These are phyloP conservation scores for Venturia canescens DNA, from an alignment of 1,140 invertebrate genomes.

Conservation along the genomic window DNA sequence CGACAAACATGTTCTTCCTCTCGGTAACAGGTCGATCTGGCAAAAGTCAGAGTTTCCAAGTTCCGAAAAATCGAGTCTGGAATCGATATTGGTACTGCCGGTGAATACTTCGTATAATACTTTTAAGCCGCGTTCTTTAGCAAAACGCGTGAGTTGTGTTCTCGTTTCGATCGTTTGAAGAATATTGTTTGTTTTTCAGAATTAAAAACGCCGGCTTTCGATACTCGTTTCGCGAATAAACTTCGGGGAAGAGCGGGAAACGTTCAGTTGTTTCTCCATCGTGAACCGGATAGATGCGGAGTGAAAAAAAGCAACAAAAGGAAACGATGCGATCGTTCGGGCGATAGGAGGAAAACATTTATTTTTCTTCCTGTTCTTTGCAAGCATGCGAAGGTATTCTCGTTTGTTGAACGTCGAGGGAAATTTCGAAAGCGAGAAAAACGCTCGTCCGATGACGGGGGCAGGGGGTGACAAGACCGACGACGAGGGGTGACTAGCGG, in stretches of 20 bases:
- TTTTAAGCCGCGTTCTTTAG: too few species aligned
- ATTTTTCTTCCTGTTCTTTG: neutral
- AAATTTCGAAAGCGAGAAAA: conserved; percentile 5
- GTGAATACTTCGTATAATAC: too few species aligned
- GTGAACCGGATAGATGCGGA: neutral
- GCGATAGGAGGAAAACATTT: neutral
- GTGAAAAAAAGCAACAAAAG: too few species aligned
- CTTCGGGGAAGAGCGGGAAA: neutral
- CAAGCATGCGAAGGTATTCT: neutral
- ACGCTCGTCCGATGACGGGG: conserved; percentile 34
- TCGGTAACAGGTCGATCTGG: neutral
- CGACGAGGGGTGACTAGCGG: conserved; percentile 4
- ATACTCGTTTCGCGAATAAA: neutral
- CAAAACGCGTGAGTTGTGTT: too few species aligned
- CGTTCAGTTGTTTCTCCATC: neutral
- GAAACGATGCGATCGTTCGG: neutral
- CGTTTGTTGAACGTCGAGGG: conserved; percentile 1
- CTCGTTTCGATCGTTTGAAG: too few species aligned
- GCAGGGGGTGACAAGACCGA: conserved; percentile 1
- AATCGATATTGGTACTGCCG: too few species aligned
- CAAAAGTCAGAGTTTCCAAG: neutral
- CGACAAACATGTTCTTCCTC: neutral
- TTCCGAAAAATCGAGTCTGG: neutral
- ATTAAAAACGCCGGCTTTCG: too few species aligned
- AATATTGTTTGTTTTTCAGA: too few species aligned